Conservation (phyloP, 30 jellyfish, hydroid and myxozoan species). For the Catostylus mosaicus region DNA sequence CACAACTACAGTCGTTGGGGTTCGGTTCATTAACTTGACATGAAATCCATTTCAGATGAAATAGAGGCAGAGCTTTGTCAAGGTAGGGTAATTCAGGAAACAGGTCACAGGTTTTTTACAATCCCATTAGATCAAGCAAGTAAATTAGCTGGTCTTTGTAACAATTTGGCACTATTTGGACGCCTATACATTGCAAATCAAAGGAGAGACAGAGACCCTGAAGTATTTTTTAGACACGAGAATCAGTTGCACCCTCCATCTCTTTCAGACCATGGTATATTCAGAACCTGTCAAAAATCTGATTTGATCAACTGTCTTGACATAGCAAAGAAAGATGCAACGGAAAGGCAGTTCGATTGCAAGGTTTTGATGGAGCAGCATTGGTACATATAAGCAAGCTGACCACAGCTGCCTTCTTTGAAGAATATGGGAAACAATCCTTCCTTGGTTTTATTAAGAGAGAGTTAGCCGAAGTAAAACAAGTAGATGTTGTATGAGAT, state of each 20-base stretch:
- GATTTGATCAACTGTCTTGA: slow-evolving; percentile 33
- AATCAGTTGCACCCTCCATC: slow-evolving; percentile 44
- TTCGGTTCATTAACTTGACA: slow-evolving; percentile 68
- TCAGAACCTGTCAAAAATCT: slow-evolving; percentile 40
- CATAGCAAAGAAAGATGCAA: slow-evolving; percentile 20
- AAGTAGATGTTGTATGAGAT: too few relatives aligned
- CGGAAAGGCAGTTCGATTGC: slow-evolving; percentile 5
- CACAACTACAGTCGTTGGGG: slow-evolving; percentile 34
- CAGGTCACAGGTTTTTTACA: slow-evolving; percentile 44
- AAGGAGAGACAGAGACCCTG: slow-evolving; percentile 55
- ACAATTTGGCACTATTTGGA: slow-evolving; percentile 44
- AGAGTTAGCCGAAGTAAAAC: slow-evolving; percentile 8
- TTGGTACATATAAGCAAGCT: slow-evolving; percentile 48
- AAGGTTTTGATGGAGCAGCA: slow-evolving; percentile 37
- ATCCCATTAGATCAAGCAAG: slow-evolving; percentile 53
- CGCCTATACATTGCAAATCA: slow-evolving; percentile 59
- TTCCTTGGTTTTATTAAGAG: slow-evolving; percentile 12
- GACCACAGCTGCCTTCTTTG: slow-evolving; percentile 26
- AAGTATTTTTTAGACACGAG: slow-evolving; percentile 34
- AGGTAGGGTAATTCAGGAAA: slow-evolving; percentile 25
- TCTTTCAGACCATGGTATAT: slow-evolving; percentile 40
- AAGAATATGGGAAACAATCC: slow-evolving; percentile 30
- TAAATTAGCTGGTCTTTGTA: slow-evolving; percentile 42
- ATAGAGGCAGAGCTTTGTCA: slow-evolving; percentile 4
- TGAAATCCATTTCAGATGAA: slow-evolving; percentile 27